A percentile compares a stretch with the other conserved stretches of the same genome.
phyloP scores from a whole-genome alignment of 1,140 invertebrate species.

The Atopsyche davidsoni region DNA sequence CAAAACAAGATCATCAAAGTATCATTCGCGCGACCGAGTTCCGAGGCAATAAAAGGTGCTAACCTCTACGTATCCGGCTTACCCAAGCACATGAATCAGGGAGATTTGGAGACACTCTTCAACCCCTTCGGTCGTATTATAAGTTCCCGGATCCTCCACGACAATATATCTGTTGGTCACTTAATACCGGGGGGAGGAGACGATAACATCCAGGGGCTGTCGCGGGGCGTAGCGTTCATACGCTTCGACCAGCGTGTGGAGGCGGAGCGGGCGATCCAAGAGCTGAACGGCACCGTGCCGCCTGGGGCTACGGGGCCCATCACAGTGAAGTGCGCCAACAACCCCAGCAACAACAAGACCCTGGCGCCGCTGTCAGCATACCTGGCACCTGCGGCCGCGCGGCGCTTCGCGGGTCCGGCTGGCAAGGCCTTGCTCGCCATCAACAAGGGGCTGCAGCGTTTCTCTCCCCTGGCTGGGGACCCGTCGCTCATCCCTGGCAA shows the following conservation, averaged over 20 bases:
- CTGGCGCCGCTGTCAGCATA: conserved; percentile 47
- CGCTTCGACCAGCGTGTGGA: conserved; percentile 56
- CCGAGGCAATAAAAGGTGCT: conserved; percentile 84
- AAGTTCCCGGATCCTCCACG: conserved; percentile 80
- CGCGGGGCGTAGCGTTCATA: conserved; percentile 56
- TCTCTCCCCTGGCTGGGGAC: conserved; percentile 73
- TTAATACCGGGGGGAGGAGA: conserved; percentile 43
- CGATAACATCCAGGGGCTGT: conserved; percentile 45
- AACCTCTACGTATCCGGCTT: conserved; percentile 85
- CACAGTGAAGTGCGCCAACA: conserved; percentile 57
- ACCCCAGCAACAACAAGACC: conserved; percentile 54
- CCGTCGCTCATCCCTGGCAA: conserved; percentile 71
- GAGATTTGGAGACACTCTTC: conserved; percentile 79
- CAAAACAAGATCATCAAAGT: conserved; percentile 92
- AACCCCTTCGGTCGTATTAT: conserved; percentile 77
- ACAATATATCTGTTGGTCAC: conserved; percentile 67
- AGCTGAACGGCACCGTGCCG: conserved; percentile 54
- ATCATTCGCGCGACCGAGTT: conserved; percentile 81
- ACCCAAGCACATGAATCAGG: conserved; percentile 79
- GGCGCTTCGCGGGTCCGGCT: conserved; percentile 48
- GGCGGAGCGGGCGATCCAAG: conserved; percentile 55
- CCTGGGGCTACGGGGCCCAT: conserved; percentile 53
- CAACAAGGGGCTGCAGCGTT: conserved; percentile 84
- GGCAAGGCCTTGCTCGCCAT: conserved; percentile 77
- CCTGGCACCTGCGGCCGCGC: conserved; percentile 46